These are phyloP conservation scores for Stenodema calcarata DNA, from an alignment of 2,888 invertebrate species.

Conservation along the genomic window DNA sequence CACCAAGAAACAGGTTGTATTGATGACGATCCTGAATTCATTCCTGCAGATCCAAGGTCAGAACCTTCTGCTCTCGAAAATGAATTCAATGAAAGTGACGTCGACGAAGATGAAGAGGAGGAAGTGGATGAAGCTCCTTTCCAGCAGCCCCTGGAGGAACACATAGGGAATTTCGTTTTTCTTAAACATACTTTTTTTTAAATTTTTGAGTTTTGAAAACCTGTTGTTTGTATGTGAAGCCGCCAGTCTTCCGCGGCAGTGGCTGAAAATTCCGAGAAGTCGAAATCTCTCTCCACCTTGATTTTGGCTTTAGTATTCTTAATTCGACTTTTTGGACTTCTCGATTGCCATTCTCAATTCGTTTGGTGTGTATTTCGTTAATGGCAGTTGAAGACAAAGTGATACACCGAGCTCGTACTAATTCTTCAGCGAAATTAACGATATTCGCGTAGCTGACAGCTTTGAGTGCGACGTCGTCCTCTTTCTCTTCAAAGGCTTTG, in stretches of 20 bases:
- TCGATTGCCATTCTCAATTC: slow-evolving; percentile 86
- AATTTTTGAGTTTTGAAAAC: not conserved
- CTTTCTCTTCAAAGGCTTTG: slow-evolving; percentile 55
- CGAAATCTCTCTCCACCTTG: slow-evolving; percentile 73
- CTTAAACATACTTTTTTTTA: not conserved
- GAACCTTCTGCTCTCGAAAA: too few relatives aligned
- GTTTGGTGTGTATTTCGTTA: slow-evolving; percentile 83
- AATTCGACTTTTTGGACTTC: slow-evolving; percentile 76
- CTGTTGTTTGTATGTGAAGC: slow-evolving; percentile 56
- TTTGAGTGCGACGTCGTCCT: slow-evolving; percentile 57
- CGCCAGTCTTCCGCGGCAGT: slow-evolving; percentile 57
- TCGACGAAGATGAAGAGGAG: too few relatives aligned
- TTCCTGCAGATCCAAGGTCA: too few relatives aligned
- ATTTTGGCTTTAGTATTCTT: slow-evolving; percentile 83
- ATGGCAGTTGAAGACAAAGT: slow-evolving; percentile 74
- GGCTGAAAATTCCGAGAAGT: slow-evolving; percentile 58
- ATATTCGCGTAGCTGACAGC: slow-evolving; percentile 55
- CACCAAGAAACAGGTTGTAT: too few relatives aligned
- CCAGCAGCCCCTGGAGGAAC: too few relatives aligned
- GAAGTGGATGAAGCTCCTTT: too few relatives aligned
- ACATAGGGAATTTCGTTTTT: not conserved
- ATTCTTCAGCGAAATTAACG: slow-evolving; percentile 63
- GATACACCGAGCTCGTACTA: slow-evolving; percentile 70
- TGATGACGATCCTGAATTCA: too few relatives aligned
- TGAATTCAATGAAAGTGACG: too few relatives aligned